Base-by-base conservation (phyloP, 2,797 vertebrate species). In the Morelia viridis region DNA sequence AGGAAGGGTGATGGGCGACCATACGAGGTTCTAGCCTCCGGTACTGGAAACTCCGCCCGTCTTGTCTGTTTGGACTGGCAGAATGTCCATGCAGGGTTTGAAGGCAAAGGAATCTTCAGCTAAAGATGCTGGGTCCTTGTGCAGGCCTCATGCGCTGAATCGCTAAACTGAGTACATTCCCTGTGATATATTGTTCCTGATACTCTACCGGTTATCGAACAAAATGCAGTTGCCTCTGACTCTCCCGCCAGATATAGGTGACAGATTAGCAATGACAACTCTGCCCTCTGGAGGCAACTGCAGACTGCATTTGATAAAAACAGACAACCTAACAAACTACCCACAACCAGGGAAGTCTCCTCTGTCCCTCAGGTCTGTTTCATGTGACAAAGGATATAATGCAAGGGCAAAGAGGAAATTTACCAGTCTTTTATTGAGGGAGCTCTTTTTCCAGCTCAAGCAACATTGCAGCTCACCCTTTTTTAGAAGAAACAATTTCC, bases 241-340 rank as follows among this genome's bases (percentile, higher is more conserved):
- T 89, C 56, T 46, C 35, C 35, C 71, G 12, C 15, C 65, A 11
- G 46, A 76, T 10, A 0, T 5, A 9, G 9, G n/a, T 84, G 12
- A 91, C 35, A 64, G 71, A 91, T 71, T 31, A 60, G 93, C 95
- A 91, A 91, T 96, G 96, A 95, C 89, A 94, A 46, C 93, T 96
- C 96, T 94, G 95, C 96, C 95, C 96, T 90, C 96, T 96, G 96
- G 96, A 96, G 60, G 92, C 92, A 93, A 94, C 57, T 24, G 84
- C 56, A 96, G 94, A 95, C 92, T 96, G 94, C 95, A 96, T 89
- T 53, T 0, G 80, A 89, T 1, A 1, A 0, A 76, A 17, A n/a
- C 56, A 60, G 53, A 31, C 62, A 62, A 31, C 71, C 41, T 31
- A 24, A 17, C 8, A 11, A 10, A 26, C 28, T 46, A 19, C 28